phyloP scores from a whole-genome alignment of 2,797 vertebrate genomes.

The Tadarida brasiliensis region DNA sequence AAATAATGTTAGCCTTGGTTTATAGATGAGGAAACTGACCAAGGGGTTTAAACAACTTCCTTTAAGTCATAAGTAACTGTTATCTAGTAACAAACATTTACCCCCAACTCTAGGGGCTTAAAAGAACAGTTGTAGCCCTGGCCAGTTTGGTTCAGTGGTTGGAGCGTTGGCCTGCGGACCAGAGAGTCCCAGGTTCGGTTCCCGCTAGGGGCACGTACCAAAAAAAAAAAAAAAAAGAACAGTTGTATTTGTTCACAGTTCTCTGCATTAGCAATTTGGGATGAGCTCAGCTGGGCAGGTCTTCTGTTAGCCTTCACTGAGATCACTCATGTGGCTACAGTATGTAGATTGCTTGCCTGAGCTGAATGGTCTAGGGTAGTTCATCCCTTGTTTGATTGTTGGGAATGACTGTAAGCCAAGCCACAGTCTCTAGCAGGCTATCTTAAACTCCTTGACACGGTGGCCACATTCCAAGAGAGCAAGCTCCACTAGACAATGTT shows the following conservation, averaged over 20 bases:
- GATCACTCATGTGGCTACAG: not conserved
- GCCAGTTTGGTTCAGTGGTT: too few relatives aligned
- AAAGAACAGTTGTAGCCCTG: not conserved
- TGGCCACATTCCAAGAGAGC: not conserved
- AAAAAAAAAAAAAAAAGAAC: too few relatives aligned
- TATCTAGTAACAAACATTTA: not conserved
- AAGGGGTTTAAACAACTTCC: not conserved
- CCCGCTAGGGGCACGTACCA: too few relatives aligned
- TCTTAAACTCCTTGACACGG: not conserved
- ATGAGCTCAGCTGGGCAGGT: not conserved
- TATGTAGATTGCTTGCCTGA: not conserved
- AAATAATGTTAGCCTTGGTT: not conserved
- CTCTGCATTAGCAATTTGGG: not conserved
- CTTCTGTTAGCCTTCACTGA: not conserved
- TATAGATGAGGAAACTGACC: not conserved
- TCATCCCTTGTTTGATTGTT: not conserved
- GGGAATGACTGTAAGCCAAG: not conserved
- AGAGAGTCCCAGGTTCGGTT: too few relatives aligned
- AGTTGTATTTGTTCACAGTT: not conserved
- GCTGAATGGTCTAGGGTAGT: not conserved
- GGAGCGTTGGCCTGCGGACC: too few relatives aligned
- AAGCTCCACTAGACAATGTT: not conserved
- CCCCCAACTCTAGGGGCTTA: not conserved
- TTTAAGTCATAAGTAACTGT: not conserved
- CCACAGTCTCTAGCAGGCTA: accelerated